phyloP scores from a whole-genome alignment of 2,888 invertebrate species.

The Quadroppia sp. region DNA sequence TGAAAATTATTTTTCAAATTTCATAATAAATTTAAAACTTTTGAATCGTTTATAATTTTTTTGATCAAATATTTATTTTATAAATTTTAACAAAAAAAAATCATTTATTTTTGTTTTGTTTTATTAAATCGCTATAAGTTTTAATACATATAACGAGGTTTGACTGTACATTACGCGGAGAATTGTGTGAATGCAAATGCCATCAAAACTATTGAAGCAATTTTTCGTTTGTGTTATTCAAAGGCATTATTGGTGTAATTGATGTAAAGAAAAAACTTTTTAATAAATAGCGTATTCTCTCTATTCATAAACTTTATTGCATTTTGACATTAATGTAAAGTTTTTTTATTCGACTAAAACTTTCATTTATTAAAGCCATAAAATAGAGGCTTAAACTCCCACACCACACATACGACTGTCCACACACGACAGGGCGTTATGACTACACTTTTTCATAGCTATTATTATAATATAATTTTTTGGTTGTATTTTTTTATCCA shows the following conservation, averaged over 20 bases:
- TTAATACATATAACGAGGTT: background rate
- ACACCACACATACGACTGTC: background rate
- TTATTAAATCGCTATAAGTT: background rate
- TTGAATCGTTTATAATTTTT: too few species aligned
- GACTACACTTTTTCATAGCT: background rate
- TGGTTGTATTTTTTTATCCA: background rate
- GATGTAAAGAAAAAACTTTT: background rate
- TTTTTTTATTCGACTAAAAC: background rate
- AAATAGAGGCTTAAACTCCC: background rate
- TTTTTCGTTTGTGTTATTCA: background rate
- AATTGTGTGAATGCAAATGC: background rate
- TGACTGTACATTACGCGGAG: background rate
- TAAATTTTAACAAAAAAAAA: background rate
- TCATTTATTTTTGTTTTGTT: too few species aligned
- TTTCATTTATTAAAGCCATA: too few species aligned
- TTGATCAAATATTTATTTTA: background rate
- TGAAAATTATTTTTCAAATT: too few species aligned
- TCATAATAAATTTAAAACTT: too few species aligned
- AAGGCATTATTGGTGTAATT: background rate
- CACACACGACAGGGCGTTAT: background rate
- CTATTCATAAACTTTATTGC: background rate
- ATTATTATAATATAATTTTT: background rate
- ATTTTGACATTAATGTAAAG: background rate
- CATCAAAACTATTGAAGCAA: background rate
- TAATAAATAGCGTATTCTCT: background rate